Percentiles rank a stretch among this genome's conserved stretches.
phyloP scores from a whole-genome alignment of 1,140 invertebrate genomes.

The Ostrea denselamellosa region DNA sequence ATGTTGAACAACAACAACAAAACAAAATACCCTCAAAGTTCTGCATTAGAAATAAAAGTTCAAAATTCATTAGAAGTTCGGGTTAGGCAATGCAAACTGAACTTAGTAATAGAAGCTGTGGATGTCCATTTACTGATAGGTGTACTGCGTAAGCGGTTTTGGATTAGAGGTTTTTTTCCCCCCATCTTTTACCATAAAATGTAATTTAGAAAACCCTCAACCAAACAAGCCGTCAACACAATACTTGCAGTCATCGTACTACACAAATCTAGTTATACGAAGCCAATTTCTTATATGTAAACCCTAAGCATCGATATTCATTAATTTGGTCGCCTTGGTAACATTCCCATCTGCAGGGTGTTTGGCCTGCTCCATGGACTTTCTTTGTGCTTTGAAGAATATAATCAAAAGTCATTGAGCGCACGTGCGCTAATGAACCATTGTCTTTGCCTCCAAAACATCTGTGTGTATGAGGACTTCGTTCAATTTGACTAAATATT shows the following conservation, averaged over 20 bases:
- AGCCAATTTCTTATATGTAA: constrained; percentile 30
- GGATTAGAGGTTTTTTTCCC: no score
- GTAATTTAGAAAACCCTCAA: background rate
- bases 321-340: constrained; percentile 28
- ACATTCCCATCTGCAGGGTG: constrained; percentile 22
- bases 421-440: constrained; percentile 32
- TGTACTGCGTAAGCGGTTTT: no score
- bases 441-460: constrained; percentile 35
- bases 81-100: no score
- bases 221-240: background rate
- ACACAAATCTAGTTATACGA: constrained; percentile 2
- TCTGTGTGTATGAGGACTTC: constrained; percentile 6
- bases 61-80: no score
- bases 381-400: constrained; percentile 32
- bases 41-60: no score
- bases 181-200: no score
- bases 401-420: constrained; percentile 36
- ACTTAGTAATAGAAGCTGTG: no score
- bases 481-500: background rate
- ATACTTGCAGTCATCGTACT: background rate
- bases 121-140: no score
- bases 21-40: no score
- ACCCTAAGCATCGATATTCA: constrained; percentile 34
- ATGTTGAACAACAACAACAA: no score
- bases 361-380: constrained; percentile 1